A percentile compares a stretch with the other conserved stretches of the same genome.
Conservation (phyloP, 2,888 invertebrate species). For the Anarsia innoxiella region DNA sequence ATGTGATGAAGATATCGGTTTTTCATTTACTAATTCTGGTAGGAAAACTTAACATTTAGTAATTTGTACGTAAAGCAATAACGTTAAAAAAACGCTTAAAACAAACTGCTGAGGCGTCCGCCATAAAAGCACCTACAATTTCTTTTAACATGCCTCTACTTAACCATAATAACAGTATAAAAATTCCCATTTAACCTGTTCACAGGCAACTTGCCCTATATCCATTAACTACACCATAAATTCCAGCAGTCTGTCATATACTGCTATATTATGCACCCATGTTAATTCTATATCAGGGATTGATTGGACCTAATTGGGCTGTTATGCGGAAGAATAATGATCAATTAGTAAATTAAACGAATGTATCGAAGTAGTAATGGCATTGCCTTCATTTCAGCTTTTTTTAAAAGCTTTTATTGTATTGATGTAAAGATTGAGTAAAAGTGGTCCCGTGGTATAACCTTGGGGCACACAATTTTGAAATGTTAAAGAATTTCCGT, state of each 20-base stretch:
- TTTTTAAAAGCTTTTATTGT: too few species aligned
- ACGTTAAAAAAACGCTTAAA: not conserved
- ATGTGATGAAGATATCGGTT: too few species aligned
- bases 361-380: constrained; percentile 40
- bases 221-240: constrained; percentile 34
- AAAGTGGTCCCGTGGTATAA: constrained; percentile 23
- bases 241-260: constrained; percentile 39
- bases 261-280: constrained; percentile 45
- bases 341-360: constrained; percentile 65
- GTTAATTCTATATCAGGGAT: constrained; percentile 56
- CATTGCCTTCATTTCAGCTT: constrained; percentile 38
- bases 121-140: constrained; percentile 7
- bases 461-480: constrained; percentile 29
- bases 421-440: constrained; percentile 25
- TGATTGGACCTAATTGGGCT: constrained; percentile 67
- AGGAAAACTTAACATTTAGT: too few species aligned
- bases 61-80: constrained; percentile 1
- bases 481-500: not conserved
- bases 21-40: too few species aligned
- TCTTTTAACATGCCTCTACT: constrained; percentile 6
- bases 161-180: constrained; percentile 14
- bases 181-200: constrained; percentile 16
- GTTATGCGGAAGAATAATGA: constrained; percentile 60
- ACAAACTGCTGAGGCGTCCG: not conserved
- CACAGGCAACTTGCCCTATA: constrained; percentile 23